Evolutionary conservation across 2,113 vertebrate genomes (phyloP).

Genomic region (Macrotis lagotis): DNA sequence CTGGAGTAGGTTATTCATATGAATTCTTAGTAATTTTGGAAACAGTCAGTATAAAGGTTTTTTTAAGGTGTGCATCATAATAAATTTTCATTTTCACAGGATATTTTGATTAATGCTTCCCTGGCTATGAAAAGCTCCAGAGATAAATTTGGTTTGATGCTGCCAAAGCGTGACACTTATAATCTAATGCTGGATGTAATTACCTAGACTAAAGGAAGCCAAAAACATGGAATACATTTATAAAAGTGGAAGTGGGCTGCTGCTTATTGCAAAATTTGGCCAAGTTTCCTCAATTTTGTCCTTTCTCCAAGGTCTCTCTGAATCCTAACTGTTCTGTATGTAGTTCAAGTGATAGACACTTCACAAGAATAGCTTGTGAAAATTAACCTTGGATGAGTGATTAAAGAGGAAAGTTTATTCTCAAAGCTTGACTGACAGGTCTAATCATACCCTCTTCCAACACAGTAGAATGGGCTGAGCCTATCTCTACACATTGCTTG

Average conservation of each 20-base stretch:
- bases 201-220: background rate
- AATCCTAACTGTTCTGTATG: background rate
- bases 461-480: background rate
- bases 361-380: background rate
- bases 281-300: conserved; percentile 1
- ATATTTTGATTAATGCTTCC: conserved; percentile 31
- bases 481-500: background rate
- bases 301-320: background rate
- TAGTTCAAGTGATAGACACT: background rate
- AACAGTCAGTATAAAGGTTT: conserved; percentile 8
- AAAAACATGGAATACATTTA: background rate
- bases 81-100: conserved; percentile 26
- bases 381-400: background rate
- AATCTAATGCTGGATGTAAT: background rate
- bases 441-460: background rate
- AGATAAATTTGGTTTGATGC: conserved; percentile 28
- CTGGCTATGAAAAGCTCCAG: conserved; percentile 8
- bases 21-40: conserved; percentile 16
- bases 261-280: background rate
- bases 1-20: background rate
- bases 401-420: background rate
- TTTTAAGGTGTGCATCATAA: background rate
- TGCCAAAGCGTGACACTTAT: conserved; percentile 6
- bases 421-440: background rate
- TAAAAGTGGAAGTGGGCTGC: fast-evolving